A percentile compares a stretch with the other conserved stretches of the same genome.
These are phyloP conservation scores for Rhombomys opimus DNA, from an alignment of 2,113 vertebrate genomes.

Conservation along the genomic window DNA sequence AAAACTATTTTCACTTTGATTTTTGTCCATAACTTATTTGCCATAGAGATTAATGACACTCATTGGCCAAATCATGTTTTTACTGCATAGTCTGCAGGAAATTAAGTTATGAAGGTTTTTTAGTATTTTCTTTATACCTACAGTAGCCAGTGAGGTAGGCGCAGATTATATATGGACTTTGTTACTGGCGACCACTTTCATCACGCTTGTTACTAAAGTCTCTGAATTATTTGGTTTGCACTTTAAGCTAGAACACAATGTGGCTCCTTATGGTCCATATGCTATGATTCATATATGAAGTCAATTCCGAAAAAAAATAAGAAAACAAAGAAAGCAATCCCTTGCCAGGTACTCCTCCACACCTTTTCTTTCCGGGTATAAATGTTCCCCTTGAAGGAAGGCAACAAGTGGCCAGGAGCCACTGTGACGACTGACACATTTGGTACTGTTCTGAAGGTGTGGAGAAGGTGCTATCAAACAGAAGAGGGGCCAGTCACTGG, in stretches of 20 bases:
- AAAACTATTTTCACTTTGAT: conserved; percentile 36
- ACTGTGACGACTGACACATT: not conserved
- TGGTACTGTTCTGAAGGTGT: not conserved
- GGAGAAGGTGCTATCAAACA: not conserved
- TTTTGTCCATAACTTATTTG: conserved; percentile 48
- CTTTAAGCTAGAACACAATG: not conserved
- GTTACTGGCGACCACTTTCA: conserved; percentile 10
- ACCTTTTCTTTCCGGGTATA: not conserved
- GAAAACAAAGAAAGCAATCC: not conserved
- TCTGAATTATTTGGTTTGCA: conserved; percentile 27
- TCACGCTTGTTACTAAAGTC: not conserved
- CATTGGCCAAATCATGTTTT: conserved; percentile 27
- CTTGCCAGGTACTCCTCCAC: not conserved
- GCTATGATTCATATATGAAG: conserved; percentile 44
- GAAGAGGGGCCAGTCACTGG: not conserved
- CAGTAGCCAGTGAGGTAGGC: conserved; percentile 20
- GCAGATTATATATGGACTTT: conserved; percentile 31
- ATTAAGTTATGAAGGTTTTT: conserved; percentile 19
- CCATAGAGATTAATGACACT: conserved; percentile 51
- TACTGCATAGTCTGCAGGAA: not conserved
- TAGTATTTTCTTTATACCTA: not conserved
- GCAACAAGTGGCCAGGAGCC: not conserved
- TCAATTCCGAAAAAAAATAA: not conserved
- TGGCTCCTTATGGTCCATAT: conserved; percentile 10
- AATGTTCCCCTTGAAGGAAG: not conserved